Evolutionary conservation across 2,113 vertebrate genomes (phyloP).

Genomic region (Oryzias woworae): DNA sequence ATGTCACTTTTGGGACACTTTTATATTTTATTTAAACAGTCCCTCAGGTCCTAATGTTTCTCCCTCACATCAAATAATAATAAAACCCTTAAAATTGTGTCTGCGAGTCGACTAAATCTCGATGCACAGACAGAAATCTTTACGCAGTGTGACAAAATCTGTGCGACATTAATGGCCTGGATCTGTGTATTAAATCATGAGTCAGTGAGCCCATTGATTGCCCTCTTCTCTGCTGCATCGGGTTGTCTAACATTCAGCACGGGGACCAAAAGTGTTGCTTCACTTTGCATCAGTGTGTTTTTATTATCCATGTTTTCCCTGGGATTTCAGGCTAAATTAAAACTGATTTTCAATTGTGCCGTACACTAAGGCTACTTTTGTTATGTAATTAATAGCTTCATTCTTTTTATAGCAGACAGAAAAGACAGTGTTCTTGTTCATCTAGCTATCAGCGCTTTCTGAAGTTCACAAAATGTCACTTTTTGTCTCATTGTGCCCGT

Average conservation of each 20-base stretch:
- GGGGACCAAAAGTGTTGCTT: slow-evolving; percentile 7
- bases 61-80: no score
- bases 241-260: slow-evolving; percentile 51
- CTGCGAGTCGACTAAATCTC: slow-evolving; percentile 13
- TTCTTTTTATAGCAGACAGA: not conserved
- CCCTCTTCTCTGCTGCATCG: slow-evolving; percentile 13
- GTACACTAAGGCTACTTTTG: no score
- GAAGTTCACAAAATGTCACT: not conserved
- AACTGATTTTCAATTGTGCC: no score
- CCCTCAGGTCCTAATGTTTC: no score
- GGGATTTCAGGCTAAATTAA: no score
- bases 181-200: slow-evolving; percentile 63
- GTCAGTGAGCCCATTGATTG: slow-evolving; percentile 65
- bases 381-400: no score
- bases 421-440: not conserved
- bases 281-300: slow-evolving; percentile 1
- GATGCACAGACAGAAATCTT: slow-evolving; percentile 30
- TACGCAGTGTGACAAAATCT: slow-evolving; percentile 47
- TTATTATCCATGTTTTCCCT: no score
- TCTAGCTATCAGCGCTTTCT: not conserved
- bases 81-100: no score
- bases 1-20: no score
- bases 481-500: not conserved
- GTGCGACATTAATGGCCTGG: slow-evolving; percentile 52
- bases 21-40: no score